Conservation (phyloP, 30 jellyfish, hydroid and myxozoan species). For the Aurelia aurita complex sp. Pacific region DNA sequence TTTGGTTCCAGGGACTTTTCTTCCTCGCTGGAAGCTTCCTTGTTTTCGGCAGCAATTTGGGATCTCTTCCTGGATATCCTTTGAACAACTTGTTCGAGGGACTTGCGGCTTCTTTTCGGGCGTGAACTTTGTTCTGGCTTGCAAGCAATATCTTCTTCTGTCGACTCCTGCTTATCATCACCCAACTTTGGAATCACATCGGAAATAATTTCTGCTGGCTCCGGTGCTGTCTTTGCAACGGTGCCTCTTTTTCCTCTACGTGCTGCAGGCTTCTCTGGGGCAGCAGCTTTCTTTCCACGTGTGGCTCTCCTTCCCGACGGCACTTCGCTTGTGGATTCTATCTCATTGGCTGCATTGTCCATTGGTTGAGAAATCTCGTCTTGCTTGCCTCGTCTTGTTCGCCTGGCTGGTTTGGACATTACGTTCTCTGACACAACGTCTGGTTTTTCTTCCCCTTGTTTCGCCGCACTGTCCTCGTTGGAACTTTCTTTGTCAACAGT, state of each 20-base stretch:
- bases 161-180: background rate
- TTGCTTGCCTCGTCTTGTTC: conserved; percentile 2
- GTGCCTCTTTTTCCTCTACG: too few relatives aligned
- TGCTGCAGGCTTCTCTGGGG: too few relatives aligned
- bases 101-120: background rate
- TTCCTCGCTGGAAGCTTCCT: background rate
- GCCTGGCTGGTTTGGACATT: background rate
- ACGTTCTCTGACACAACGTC: background rate
- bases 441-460: background rate
- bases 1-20: background rate
- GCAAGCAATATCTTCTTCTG: background rate
- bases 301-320: too few relatives aligned
- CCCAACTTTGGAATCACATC: background rate
- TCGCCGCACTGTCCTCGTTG: background rate
- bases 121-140: background rate
- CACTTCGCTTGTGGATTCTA: too few relatives aligned
- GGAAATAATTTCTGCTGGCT: background rate
- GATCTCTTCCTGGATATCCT: background rate
- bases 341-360: too few relatives aligned
- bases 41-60: background rate
- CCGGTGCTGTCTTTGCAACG: background rate
- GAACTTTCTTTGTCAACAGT: background rate
- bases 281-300: too few relatives aligned
- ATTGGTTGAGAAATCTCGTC: background rate
- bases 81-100: background rate